Base-by-base conservation (phyloP, 2,113 vertebrate species). In the Callionymus lyra region DNA sequence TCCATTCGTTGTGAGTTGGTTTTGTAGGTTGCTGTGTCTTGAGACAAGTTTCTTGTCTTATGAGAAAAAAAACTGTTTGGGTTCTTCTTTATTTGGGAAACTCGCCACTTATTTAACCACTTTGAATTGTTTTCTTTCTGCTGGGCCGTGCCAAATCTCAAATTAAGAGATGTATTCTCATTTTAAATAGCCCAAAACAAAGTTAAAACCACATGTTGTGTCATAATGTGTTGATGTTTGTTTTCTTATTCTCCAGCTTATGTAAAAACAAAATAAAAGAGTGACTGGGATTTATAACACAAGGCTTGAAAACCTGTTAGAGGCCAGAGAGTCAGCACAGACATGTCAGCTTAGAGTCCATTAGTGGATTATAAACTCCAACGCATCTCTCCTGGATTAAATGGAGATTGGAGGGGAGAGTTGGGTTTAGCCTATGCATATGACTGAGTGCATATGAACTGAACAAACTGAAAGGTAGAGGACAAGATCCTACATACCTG, bases 331-430 rank as follows among this genome's bases (percentile, higher is more conserved):
- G 68, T 74, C 65, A 67, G 34, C 49, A 48, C 67, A 38, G 44
- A 67, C 77, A 75, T 82, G 74, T 64, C 59, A 78, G 54, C 70
- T 68, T 43, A 53, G 62, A 82, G 65, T 78, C 74, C 76, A 84
- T 84, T 84, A 84, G 76, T 80, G 82, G 80, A 84, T 84, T 84
- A 80, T 74, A 72, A 77, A 58, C 63, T 74, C 57, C 44, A 59
- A 64, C 57, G 53, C 41, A 64, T 66, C 70, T 60, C 76, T 55
- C 50, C 32, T 51, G 75, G 80, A 82, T 82, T 82, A 82, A 34
- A 70, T 42, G 18, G 53, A 53, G 59, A 47, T 40, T 34, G 51
- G 36, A 42, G 37, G 27, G 12, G 36, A 34, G 39, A 54, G 46
- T 47, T 46, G 36, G 41, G 31, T 18, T 34, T 50, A 31, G 56